A percentile compares a stretch with the other conserved stretches of the same genome.
These are phyloP conservation scores for Hystrix brachyura DNA, from an alignment of 2,113 vertebrate species.

Conservation along the genomic window DNA sequence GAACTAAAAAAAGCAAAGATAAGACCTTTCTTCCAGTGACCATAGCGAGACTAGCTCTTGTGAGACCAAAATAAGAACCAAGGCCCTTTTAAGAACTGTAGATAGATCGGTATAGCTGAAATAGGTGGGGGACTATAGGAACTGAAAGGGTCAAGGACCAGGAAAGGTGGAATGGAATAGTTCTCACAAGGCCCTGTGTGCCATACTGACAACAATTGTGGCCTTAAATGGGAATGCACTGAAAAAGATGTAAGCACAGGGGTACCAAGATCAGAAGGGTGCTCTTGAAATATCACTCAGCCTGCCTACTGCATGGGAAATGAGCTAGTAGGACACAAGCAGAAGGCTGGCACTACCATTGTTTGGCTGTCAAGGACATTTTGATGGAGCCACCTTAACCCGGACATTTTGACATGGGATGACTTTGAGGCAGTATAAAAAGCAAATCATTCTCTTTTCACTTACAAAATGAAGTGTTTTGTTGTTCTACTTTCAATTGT, in stretches of 20 bases:
- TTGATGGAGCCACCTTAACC: conserved; percentile 1
- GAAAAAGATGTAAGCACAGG: neutral
- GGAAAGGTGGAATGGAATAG: neutral
- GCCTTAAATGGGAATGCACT: neutral
- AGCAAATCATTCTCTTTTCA: conserved; percentile 55
- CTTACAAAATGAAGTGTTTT: conserved; percentile 57
- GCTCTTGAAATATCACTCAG: neutral
- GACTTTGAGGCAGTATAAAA: conserved; percentile 37
- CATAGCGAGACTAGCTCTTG: neutral
- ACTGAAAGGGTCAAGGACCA: neutral
- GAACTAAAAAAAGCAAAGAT: neutral
- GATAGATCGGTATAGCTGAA: neutral
- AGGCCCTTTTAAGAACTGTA: neutral
- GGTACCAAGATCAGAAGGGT: neutral
- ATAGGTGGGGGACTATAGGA: neutral
- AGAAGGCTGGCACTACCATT: neutral
- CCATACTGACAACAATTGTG: neutral
- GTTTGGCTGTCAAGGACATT: conserved; percentile 52
- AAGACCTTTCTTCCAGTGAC: neutral
- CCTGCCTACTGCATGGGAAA: neutral
- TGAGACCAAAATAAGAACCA: neutral
- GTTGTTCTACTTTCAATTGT: neutral
- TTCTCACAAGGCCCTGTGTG: neutral
- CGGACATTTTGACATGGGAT: conserved; percentile 39
- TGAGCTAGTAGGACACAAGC: neutral